A percentile compares a stretch with the other conserved stretches of the same genome.
Conservation (phyloP, 2,797 vertebrate genomes). For the Rhincodon typus region DNA sequence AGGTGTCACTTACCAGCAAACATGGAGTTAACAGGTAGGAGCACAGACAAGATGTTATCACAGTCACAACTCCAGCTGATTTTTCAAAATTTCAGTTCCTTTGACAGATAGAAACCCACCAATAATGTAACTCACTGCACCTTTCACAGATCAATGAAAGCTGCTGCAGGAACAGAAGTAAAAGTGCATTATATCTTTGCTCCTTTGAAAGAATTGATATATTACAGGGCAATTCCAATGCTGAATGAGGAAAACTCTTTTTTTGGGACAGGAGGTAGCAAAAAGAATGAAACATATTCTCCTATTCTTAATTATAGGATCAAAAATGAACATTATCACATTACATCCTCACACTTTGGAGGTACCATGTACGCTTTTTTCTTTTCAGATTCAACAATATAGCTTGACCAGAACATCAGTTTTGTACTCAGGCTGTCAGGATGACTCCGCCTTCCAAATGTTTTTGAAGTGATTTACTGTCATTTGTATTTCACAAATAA, state of each 20-base stretch:
- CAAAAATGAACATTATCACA: not conserved
- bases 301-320: not conserved
- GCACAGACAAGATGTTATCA: not conserved
- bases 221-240: no score
- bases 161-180: not conserved
- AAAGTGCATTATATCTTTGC: not conserved
- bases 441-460: no score
- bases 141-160: not conserved
- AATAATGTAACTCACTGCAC: not conserved
- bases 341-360: not conserved
- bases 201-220: not conserved
- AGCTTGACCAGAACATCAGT: not conserved
- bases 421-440: no score
- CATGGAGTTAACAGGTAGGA: not conserved
- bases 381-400: not conserved
- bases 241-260: no score
- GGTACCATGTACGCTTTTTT: not conserved
- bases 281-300: not conserved
- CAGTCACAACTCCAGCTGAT: not conserved
- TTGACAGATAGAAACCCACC: not conserved
- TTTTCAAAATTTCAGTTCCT: not conserved
- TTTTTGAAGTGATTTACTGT: no score
- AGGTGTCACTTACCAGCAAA: constrained; percentile 3
- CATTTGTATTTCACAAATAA: no score
- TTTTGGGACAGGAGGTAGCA: not conserved